Conservation (phyloP, 2,797 vertebrate species). For the Pangasius larnaudii region DNA sequence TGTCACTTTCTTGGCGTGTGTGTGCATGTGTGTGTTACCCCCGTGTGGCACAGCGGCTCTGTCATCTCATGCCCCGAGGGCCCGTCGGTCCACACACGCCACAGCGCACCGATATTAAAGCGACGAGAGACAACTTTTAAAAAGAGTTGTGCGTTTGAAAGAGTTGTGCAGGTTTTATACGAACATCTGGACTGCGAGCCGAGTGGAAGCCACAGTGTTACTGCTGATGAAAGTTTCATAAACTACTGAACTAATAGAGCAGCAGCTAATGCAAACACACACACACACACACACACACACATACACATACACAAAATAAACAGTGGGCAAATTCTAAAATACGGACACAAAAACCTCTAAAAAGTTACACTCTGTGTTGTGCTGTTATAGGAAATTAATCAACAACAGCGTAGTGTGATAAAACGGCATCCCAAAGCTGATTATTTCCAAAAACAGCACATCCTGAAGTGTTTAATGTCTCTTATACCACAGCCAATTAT, state of each 20-base stretch:
- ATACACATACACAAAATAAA: neutral
- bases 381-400: neutral
- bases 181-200: slow-evolving; percentile 26
- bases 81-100: slow-evolving; percentile 17
- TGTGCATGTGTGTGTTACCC: neutral
- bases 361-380: too few relatives aligned
- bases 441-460: neutral
- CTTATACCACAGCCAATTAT: neutral
- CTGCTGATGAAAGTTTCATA: slow-evolving; percentile 36
- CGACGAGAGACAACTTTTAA: slow-evolving; percentile 44
- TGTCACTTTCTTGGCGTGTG: slow-evolving; percentile 47
- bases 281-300: neutral
- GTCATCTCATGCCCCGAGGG: slow-evolving; percentile 48
- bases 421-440: neutral
- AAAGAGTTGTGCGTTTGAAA: slow-evolving; percentile 43
- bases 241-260: neutral
- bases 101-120: slow-evolving; percentile 44
- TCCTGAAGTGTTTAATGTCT: neutral
- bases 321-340: neutral
- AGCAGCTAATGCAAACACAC: neutral
- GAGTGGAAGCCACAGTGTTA: slow-evolving; percentile 10
- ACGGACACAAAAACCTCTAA: too few relatives aligned
- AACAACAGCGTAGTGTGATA: neutral
- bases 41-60: slow-evolving; percentile 27
- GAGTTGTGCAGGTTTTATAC: slow-evolving; percentile 24